phyloP scores from a whole-genome alignment of 2,113 vertebrate species.

The Pitta sordida region DNA sequence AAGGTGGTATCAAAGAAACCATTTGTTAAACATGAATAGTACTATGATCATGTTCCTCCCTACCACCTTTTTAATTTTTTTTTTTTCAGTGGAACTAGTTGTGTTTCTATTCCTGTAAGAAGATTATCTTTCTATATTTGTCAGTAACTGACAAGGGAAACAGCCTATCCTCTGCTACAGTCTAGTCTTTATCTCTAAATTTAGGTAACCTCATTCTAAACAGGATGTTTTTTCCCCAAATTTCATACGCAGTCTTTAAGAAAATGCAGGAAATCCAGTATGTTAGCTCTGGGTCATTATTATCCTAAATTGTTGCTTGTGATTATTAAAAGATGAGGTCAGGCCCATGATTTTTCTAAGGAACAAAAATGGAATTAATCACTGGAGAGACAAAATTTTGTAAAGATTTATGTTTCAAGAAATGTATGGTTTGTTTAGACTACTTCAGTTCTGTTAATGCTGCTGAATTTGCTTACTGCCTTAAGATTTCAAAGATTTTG shows the following conservation, averaged over 20 bases:
- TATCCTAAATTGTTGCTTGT: neutral
- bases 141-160: neutral
- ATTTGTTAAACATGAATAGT: neutral
- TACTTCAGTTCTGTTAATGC: neutral
- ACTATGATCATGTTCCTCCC: neutral
- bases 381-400: neutral
- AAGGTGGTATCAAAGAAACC: neutral
- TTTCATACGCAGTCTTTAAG: neutral
- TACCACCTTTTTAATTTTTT: neutral
- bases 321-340: neutral
- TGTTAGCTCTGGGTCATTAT: neutral
- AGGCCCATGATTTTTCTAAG: neutral
- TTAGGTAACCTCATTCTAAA: neutral
- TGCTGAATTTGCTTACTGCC: conserved; percentile 35
- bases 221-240: neutral
- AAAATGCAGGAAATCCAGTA: neutral
- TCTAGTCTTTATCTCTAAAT: neutral
- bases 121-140: neutral
- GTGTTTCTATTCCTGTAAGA: neutral
- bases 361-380: neutral
- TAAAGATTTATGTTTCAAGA: neutral
- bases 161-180: neutral
- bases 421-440: neutral
- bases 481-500: conserved; percentile 15
- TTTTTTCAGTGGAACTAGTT: neutral